A percentile compares a stretch with the other conserved stretches of the same genome.
phyloP scores from a whole-genome alignment of 2,113 vertebrate species.

The Thymallus thymallus region DNA sequence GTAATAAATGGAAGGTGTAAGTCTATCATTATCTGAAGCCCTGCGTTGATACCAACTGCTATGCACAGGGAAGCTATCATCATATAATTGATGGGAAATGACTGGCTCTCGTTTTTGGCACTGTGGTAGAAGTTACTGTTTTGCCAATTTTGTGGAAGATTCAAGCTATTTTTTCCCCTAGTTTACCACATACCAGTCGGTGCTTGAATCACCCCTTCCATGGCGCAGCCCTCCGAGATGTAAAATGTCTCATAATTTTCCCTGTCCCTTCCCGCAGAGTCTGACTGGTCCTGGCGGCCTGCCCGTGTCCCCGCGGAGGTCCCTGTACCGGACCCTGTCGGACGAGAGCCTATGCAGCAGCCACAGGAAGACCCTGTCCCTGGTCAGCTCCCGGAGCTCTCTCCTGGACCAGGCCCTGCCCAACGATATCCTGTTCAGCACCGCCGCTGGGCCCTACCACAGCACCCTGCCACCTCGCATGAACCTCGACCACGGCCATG shows the following conservation, averaged over 20 bases:
- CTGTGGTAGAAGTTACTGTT: no score
- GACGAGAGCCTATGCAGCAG: slow-evolving; percentile 85
- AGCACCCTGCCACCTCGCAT: slow-evolving; percentile 77
- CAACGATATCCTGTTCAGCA: slow-evolving; percentile 84
- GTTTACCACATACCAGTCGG: no score
- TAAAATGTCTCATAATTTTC: not conserved
- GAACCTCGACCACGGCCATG: slow-evolving; percentile 49
- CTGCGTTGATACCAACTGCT: no score
- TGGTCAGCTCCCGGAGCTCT: slow-evolving; percentile 79
- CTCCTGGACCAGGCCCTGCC: slow-evolving; percentile 80
- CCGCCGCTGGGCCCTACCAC: slow-evolving; percentile 80
- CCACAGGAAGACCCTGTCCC: slow-evolving; percentile 77
- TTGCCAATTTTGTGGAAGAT: no score
- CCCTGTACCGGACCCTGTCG: slow-evolving; percentile 79
- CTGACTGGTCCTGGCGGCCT: slow-evolving; percentile 31
- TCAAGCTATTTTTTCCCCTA: no score
- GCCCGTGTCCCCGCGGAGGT: slow-evolving; percentile 69
- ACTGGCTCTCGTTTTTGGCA: no score
- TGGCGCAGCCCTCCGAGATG: not conserved
- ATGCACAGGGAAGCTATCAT: no score
- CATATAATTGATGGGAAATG: no score
- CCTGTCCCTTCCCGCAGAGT: not conserved
- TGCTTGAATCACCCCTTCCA: not conserved
- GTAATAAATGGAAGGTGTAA: no score
- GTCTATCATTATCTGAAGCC: no score